phyloP scores from a whole-genome alignment of 2,888 invertebrate species.

The Patella pellucida region DNA sequence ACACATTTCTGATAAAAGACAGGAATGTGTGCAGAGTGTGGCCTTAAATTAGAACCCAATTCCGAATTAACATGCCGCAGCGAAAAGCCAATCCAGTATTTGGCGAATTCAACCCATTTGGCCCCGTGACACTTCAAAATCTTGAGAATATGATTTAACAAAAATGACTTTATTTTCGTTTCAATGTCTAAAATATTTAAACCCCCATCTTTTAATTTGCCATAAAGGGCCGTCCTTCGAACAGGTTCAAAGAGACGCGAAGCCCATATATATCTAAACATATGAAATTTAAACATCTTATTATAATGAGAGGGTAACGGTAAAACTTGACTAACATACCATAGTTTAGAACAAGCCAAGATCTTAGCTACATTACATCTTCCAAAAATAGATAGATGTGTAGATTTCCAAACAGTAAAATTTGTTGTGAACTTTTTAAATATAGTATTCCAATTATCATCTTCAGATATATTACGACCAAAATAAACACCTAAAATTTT shows the following conservation, averaged over 20 bases:
- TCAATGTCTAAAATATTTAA: slow-evolving; percentile 24
- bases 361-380: slow-evolving; percentile 1
- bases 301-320: background rate
- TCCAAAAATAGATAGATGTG: slow-evolving; percentile 4
- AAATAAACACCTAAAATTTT: slow-evolving; percentile 37
- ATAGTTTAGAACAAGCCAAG: slow-evolving; percentile 1
- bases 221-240: slow-evolving; percentile 20
- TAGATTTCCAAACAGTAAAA: slow-evolving; percentile 25
- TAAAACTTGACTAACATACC: background rate
- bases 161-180: slow-evolving; percentile 21
- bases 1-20: slow-evolving; percentile 26
- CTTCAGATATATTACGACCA: slow-evolving; percentile 27
- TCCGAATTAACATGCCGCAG: slow-evolving; percentile 17
- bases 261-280: slow-evolving; percentile 7
- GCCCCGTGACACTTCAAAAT: slow-evolving; percentile 20
- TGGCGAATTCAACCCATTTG: slow-evolving; percentile 27
- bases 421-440: slow-evolving; percentile 28
- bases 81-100: slow-evolving; percentile 27
- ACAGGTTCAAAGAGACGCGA: slow-evolving; percentile 8
- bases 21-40: slow-evolving; percentile 28
- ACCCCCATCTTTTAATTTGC: slow-evolving; percentile 24
- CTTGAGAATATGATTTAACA: slow-evolving; percentile 25
- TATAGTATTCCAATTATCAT: slow-evolving; percentile 32
- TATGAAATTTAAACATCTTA: background rate
- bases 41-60: slow-evolving; percentile 22